Evolutionary conservation across 2,888 invertebrate species (phyloP).

Genomic region (Hemithea aestivaria): DNA sequence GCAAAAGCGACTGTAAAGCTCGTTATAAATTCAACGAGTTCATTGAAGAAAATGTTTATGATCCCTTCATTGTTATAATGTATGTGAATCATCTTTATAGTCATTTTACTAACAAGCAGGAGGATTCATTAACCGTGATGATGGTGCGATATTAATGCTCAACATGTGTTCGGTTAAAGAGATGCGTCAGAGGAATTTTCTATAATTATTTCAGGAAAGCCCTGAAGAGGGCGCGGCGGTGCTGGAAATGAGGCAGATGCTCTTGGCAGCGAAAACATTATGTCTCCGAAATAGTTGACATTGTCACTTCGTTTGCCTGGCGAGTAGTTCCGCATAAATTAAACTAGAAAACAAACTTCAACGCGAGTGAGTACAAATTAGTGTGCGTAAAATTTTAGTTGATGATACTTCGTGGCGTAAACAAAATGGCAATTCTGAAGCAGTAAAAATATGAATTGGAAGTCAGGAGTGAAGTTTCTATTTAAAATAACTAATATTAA

Average conservation of each 20-base stretch:
- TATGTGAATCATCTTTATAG: constrained; percentile 17
- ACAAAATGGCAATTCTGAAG: too few relatives aligned
- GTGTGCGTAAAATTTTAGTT: constrained; percentile 6
- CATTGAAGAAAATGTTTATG: constrained; percentile 26
- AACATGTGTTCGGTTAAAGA: constrained; percentile 5
- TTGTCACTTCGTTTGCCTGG: constrained; percentile 55
- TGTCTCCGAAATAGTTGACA: constrained; percentile 63
- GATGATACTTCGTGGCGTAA: background rate
- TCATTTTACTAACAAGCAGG: constrained; percentile 2
- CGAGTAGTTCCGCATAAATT: constrained; percentile 51
- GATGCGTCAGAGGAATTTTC: constrained; percentile 29
- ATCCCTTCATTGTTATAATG: constrained; percentile 23
- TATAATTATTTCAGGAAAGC: constrained; percentile 47
- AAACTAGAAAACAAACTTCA: constrained; percentile 19
- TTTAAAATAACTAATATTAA: too few relatives aligned
- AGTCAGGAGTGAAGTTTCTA: too few relatives aligned
- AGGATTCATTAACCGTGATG: constrained; percentile 11
- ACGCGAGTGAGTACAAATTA: constrained; percentile 10
- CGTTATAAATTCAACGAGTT: constrained; percentile 20
- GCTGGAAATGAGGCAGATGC: constrained; percentile 34
- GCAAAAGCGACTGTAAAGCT: too few relatives aligned
- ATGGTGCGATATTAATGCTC: constrained; percentile 10
- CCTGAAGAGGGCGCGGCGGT: constrained; percentile 47
- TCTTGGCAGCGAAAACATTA: constrained; percentile 49
- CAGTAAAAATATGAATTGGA: too few relatives aligned